Evolutionary conservation across 2,113 vertebrate genomes (phyloP).

Genomic region (Cavia aperea): DNA sequence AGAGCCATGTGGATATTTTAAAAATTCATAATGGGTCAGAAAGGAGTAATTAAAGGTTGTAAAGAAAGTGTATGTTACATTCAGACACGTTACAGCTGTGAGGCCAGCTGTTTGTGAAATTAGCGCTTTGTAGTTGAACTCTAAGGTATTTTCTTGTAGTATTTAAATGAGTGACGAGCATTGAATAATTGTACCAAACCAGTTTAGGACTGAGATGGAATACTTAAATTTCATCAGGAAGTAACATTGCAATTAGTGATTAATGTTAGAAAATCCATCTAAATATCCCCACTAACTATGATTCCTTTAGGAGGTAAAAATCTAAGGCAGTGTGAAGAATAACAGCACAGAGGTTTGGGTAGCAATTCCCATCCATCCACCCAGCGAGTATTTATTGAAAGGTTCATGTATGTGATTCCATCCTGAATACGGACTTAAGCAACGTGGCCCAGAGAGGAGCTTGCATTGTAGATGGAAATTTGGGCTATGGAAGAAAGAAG

Average conservation of each 20-base stretch:
- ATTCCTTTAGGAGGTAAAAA: conserved; percentile 30
- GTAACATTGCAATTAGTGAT: neutral
- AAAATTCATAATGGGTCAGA: neutral
- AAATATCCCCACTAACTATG: neutral
- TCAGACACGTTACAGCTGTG: neutral
- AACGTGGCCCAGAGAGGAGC: neutral
- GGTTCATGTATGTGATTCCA: no score
- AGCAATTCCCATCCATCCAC: neutral
- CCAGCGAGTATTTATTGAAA: neutral
- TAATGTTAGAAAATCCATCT: conserved; percentile 39
- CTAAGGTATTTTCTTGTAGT: neutral
- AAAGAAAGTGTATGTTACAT: neutral
- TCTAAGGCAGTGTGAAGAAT: neutral
- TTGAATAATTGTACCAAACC: neutral
- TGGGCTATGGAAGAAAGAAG: neutral
- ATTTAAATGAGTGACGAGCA: neutral
- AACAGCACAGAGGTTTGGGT: neutral
- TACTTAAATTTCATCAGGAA: neutral
- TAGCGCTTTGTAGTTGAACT: neutral
- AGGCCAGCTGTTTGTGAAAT: neutral
- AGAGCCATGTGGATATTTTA: neutral
- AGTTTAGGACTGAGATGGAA: neutral
- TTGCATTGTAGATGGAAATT: neutral
- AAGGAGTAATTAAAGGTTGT: conserved; percentile 2
- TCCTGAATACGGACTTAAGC: neutral